phyloP scores from a whole-genome alignment of 2,113 vertebrate species.

The Tyto alba region DNA sequence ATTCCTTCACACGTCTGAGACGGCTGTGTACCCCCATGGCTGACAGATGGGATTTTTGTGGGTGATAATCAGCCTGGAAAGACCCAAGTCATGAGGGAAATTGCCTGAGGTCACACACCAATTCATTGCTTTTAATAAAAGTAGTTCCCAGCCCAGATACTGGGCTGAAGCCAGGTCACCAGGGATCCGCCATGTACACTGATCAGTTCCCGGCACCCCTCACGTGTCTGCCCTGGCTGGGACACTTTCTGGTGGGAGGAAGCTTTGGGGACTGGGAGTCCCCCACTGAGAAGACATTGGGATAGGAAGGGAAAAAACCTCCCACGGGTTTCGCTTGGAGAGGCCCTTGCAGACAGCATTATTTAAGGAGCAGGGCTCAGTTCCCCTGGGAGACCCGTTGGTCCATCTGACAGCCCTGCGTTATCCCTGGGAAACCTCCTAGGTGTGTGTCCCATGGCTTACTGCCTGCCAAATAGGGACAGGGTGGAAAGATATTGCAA shows the following conservation, averaged over 20 bases:
- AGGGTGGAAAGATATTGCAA: not conserved
- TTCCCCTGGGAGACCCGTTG: not conserved
- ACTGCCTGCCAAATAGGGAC: not conserved
- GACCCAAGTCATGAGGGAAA: not conserved
- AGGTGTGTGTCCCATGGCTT: accelerated
- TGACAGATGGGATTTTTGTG: not conserved
- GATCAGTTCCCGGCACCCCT: not conserved
- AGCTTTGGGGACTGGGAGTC: not conserved
- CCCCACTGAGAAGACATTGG: not conserved
- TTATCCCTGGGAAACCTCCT: not conserved
- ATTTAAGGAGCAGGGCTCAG: not conserved
- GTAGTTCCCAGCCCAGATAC: not conserved
- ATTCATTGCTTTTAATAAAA: not conserved
- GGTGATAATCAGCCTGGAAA: not conserved
- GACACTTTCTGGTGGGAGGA: not conserved
- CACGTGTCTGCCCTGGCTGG: not conserved
- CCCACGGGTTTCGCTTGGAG: not conserved
- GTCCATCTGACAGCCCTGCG: not conserved
- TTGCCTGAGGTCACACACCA: not conserved
- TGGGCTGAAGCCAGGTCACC: not conserved
- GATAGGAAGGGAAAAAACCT: not conserved
- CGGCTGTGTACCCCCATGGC: accelerated
- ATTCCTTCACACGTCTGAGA: not conserved
- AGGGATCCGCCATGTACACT: not conserved
- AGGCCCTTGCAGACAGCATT: not conserved